Evolutionary conservation across 1,140 invertebrate species (phyloP).

Genomic region (Plectrocnemia conspersa): DNA sequence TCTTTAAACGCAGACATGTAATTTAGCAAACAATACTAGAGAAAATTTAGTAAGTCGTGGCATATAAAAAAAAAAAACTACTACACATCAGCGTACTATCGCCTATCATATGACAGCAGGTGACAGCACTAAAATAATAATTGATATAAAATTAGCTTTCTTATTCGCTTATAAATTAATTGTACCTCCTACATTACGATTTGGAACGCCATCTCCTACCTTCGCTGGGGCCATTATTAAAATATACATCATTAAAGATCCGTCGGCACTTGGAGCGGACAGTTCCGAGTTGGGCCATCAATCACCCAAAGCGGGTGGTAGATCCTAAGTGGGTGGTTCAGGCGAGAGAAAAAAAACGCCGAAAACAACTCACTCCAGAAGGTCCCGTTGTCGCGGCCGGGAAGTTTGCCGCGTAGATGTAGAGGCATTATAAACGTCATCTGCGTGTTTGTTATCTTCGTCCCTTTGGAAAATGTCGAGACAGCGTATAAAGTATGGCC

Average conservation of each 20-base stretch:
- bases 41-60: no score
- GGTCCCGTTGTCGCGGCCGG: neutral
- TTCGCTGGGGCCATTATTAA: conserved; percentile 17
- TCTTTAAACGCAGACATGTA: no score
- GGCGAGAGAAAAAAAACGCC: conserved; percentile 13
- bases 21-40: no score
- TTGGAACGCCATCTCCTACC: no score
- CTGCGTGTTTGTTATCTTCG: conserved; percentile 1
- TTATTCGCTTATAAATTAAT: no score
- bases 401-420: neutral
- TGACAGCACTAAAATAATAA: no score
- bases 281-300: conserved; percentile 20
- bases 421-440: conserved; percentile 5
- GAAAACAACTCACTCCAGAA: conserved; percentile 16
- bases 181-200: no score
- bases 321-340: no score
- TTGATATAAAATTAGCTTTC: no score
- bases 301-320: conserved; percentile 6
- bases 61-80: no score
- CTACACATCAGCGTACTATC: no score
- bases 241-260: conserved; percentile 21
- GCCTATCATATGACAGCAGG: no score
- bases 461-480: neutral
- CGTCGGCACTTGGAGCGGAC: conserved; percentile 18
- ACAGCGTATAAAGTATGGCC: conserved; percentile 1